These are phyloP conservation scores for Antedon mediterranea DNA, from an alignment of 53 echinoderm and acorn worm genomes.

Conservation along the genomic window DNA sequence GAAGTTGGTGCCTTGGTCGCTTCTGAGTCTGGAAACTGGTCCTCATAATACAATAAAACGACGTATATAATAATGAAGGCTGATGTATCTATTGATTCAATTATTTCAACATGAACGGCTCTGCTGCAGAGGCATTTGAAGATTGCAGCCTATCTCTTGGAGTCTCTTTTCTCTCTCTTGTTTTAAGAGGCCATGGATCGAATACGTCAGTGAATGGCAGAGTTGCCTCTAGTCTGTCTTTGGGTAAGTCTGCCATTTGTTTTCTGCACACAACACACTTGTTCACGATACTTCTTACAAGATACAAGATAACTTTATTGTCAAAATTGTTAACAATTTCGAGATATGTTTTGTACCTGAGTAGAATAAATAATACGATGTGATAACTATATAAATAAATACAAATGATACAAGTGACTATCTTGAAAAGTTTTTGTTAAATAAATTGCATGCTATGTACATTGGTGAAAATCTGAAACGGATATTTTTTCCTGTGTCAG, in stretches of 20 bases:
- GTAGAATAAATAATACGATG: no score
- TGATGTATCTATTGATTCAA: slow-evolving; percentile 26
- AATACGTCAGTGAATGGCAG: slow-evolving; percentile 21
- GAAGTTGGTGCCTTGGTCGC: slow-evolving; percentile 24
- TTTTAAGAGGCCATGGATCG: slow-evolving; percentile 7
- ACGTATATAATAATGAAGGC: slow-evolving; percentile 8
- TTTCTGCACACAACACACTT: slow-evolving; percentile 5
- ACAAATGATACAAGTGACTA: no score
- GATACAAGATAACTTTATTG: no score
- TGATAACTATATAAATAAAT: no score
- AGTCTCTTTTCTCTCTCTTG: slow-evolving; percentile 8
- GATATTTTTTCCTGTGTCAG: no score
- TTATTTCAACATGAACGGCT: slow-evolving; percentile 17
- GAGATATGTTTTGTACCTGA: no score
- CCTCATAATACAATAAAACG: slow-evolving; percentile 13
- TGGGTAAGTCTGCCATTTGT: slow-evolving; percentile 19
- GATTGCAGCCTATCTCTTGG: slow-evolving; percentile 26
- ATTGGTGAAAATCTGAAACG: no score
- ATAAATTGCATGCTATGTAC: no score
- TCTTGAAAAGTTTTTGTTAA: no score
- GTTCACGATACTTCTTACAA: slow-evolving; percentile 10
- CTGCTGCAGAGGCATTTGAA: slow-evolving; percentile 21
- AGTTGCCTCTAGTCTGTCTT: slow-evolving; percentile 17
- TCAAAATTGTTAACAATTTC: no score
- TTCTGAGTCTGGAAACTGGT: slow-evolving; percentile 2